phyloP scores from a whole-genome alignment of 2,888 invertebrate genomes.

The Ashinkailepas kermadecensis region DNA sequence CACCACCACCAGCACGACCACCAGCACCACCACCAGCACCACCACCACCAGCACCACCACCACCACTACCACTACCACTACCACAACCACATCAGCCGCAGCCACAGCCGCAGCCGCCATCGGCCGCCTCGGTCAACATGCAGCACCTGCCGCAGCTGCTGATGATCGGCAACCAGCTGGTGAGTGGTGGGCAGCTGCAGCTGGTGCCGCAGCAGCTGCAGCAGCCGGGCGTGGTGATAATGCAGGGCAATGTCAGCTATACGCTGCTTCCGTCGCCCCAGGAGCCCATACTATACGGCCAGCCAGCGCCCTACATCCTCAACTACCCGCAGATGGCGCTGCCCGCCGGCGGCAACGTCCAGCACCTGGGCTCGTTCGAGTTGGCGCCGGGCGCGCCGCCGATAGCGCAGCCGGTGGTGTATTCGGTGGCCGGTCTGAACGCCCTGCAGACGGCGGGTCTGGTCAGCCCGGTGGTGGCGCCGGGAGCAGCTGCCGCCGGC shows the following conservation, averaged over 20 bases:
- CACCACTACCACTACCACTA: background rate
- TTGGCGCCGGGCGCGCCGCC: background rate
- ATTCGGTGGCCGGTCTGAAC: background rate
- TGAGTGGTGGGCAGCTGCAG: slow-evolving; percentile 11
- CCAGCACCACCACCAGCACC: background rate
- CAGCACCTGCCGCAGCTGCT: slow-evolving; percentile 13
- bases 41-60: background rate
- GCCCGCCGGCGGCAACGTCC: slow-evolving; percentile 6
- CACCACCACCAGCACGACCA: background rate
- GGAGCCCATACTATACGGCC: slow-evolving; percentile 26
- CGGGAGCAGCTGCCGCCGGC: background rate
- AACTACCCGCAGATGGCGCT: slow-evolving; percentile 27
- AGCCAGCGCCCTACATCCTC: slow-evolving; percentile 30
- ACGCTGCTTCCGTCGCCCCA: slow-evolving; percentile 4
- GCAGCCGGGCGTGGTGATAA: background rate
- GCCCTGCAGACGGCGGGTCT: background rate
- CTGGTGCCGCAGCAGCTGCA: slow-evolving; percentile 19
- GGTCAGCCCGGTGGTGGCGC: background rate
- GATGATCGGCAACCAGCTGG: slow-evolving; percentile 24
- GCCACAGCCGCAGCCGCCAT: background rate
- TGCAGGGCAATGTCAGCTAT: slow-evolving; percentile 16
- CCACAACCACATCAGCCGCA: too few species aligned
- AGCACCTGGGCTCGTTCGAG: slow-evolving; percentile 21
- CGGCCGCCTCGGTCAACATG: background rate
- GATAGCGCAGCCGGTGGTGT: background rate